Conservation (phyloP, 1,140 invertebrate species). For the Nilaparvata lugens region DNA sequence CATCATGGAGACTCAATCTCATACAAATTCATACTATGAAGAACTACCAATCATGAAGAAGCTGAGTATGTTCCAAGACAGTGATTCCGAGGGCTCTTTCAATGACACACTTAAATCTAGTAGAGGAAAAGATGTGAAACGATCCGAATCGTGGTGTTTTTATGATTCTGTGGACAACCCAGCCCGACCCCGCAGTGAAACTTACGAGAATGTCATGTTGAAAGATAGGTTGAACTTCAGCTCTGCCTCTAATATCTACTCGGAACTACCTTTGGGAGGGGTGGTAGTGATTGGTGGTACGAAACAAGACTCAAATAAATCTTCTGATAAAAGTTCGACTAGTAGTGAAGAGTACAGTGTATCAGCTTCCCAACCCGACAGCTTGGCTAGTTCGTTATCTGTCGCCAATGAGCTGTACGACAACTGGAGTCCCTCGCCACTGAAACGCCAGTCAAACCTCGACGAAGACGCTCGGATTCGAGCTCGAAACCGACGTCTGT, state of each 20-base stretch:
- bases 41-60: constrained; percentile 18
- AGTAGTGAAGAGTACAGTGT: neutral
- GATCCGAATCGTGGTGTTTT: constrained; percentile 46
- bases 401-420: constrained; percentile 21
- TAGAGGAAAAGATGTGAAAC: constrained; percentile 30
- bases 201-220: constrained; percentile 24
- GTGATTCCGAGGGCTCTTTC: constrained; percentile 38
- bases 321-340: neutral
- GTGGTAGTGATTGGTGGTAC: neutral
- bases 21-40: constrained; percentile 26
- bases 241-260: constrained; percentile 10
- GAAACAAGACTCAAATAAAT: neutral
- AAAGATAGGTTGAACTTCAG: constrained; percentile 8
- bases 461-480: neutral
- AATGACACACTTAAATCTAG: constrained; percentile 24
- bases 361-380: constrained; percentile 13
- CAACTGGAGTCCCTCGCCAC: constrained; percentile 6
- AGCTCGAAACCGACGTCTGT: constrained; percentile 11
- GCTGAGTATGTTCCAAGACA: constrained; percentile 28
- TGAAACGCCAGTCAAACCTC: neutral
- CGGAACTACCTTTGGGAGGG: neutral
- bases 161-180: constrained; percentile 36
- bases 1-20: constrained; percentile 29
- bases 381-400: constrained; percentile 12
- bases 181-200: constrained; percentile 27